phyloP scores from a whole-genome alignment of 2,113 vertebrate genomes.

The Cercopithecus mona region DNA sequence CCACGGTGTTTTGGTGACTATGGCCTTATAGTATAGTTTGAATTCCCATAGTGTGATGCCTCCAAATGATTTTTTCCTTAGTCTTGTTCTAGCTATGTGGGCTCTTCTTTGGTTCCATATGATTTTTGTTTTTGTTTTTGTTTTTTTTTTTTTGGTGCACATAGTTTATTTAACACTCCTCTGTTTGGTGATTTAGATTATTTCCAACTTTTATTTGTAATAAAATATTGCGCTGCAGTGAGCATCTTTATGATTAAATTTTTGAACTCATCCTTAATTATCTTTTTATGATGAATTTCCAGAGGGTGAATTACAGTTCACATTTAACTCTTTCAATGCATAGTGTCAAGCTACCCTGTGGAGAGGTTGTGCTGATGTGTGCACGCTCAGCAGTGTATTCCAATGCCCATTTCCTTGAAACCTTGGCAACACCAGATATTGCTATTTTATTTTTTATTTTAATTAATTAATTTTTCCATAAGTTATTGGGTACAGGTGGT shows the following conservation, averaged over 20 bases:
- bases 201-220: background rate
- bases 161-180: background rate
- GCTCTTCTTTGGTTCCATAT: too few relatives aligned
- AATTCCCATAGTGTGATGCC: too few relatives aligned
- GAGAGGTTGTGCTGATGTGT: background rate
- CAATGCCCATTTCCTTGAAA: background rate
- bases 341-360: background rate
- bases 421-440: too few relatives aligned
- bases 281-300: background rate
- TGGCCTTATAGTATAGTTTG: too few relatives aligned
- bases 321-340: too few relatives aligned
- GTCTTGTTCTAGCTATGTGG: too few relatives aligned
- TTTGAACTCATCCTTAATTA: background rate
- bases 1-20: too few relatives aligned
- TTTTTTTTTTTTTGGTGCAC: background rate
- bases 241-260: background rate
- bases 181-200: background rate
- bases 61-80: too few relatives aligned
- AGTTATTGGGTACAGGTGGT: too few relatives aligned
- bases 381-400: fast-evolving
- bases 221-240: background rate
- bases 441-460: background rate
- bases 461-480: too few relatives aligned
- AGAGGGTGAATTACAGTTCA: background rate
- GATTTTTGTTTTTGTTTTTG: too few relatives aligned